These are phyloP conservation scores for Hyperoplus immaculatus DNA, from an alignment of 2,797 vertebrate species.

Conservation along the genomic window DNA sequence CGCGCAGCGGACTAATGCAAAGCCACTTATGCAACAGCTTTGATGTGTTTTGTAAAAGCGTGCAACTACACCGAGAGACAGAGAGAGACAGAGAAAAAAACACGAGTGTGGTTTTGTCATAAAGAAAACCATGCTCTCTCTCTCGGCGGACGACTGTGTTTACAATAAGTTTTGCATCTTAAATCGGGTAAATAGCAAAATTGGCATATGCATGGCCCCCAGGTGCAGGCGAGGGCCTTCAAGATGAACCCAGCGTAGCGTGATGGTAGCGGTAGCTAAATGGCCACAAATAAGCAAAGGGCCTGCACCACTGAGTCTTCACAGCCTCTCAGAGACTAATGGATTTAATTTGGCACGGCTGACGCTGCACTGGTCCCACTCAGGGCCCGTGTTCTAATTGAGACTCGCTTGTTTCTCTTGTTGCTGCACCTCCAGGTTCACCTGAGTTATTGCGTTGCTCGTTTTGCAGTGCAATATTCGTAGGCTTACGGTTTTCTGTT, in stretches of 20 bases:
- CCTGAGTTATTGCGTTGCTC: constrained; percentile 45
- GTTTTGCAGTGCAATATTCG: constrained; percentile 17
- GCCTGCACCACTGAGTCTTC: constrained; percentile 48
- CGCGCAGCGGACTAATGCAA: constrained; percentile 54
- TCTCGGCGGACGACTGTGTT: constrained; percentile 54
- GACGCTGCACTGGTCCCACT: constrained; percentile 67
- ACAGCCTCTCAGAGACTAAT: constrained; percentile 70
- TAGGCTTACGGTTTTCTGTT: constrained; percentile 14
- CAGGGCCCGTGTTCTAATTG: constrained; percentile 66
- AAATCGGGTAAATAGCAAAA: constrained; percentile 67
- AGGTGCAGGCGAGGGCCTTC: constrained; percentile 70
- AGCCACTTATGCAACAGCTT: constrained; percentile 62
- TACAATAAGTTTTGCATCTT: constrained; percentile 71
- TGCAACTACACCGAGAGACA: constrained; percentile 40
- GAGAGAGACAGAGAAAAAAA: constrained; percentile 14
- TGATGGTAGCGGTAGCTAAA: constrained; percentile 55
- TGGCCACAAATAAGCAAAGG: constrained; percentile 68
- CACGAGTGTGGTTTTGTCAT: constrained; percentile 69
- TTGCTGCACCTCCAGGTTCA: constrained; percentile 50
- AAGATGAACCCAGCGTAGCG: constrained; percentile 54
- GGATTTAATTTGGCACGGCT: constrained; percentile 75
- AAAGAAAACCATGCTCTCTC: constrained; percentile 56
- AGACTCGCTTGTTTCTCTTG: constrained; percentile 72
- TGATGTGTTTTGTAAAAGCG: constrained; percentile 74
- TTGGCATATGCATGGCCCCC: constrained; percentile 73